phyloP scores from a whole-genome alignment of 2,888 invertebrate genomes.

The Tupiocoris notatus region DNA sequence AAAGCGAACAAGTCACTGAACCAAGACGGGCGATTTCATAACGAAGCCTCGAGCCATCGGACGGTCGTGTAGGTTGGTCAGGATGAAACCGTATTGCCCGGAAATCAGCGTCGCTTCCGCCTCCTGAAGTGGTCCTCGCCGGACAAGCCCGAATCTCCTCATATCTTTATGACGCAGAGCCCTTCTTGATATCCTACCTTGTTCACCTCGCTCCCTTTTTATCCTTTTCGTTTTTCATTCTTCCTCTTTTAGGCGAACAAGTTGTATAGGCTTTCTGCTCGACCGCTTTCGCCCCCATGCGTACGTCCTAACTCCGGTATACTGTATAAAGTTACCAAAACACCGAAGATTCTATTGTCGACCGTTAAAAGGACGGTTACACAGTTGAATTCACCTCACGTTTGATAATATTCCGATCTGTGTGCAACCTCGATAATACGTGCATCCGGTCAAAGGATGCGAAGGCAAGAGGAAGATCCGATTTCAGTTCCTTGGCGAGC shows the following conservation, averaged over 20 bases:
- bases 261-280: slow-evolving; percentile 1
- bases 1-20: too few species aligned
- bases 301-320: background rate
- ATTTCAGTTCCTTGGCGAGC: too few species aligned
- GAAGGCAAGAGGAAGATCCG: too few species aligned
- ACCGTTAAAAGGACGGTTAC: slow-evolving; percentile 24
- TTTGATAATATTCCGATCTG: too few species aligned
- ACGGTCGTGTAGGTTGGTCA: background rate
- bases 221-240: background rate
- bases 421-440: too few species aligned
- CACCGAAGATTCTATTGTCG: background rate
- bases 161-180: slow-evolving; percentile 20
- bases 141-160: background rate
- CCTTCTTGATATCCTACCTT: background rate
- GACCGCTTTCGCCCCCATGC: background rate
- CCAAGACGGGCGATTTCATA: too few species aligned
- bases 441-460: too few species aligned
- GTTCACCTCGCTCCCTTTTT: background rate
- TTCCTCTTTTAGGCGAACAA: background rate
- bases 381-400: slow-evolving; percentile 23
- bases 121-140: background rate
- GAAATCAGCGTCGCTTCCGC: slow-evolving; percentile 22
- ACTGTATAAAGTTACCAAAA: slow-evolving; percentile 11
- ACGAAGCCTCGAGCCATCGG: background rate
- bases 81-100: slow-evolving; percentile 24